Percentiles rank a stretch among this genome's conserved stretches.
phyloP scores from a whole-genome alignment of 2,797 vertebrate genomes.

The Ceyx erithaca region DNA sequence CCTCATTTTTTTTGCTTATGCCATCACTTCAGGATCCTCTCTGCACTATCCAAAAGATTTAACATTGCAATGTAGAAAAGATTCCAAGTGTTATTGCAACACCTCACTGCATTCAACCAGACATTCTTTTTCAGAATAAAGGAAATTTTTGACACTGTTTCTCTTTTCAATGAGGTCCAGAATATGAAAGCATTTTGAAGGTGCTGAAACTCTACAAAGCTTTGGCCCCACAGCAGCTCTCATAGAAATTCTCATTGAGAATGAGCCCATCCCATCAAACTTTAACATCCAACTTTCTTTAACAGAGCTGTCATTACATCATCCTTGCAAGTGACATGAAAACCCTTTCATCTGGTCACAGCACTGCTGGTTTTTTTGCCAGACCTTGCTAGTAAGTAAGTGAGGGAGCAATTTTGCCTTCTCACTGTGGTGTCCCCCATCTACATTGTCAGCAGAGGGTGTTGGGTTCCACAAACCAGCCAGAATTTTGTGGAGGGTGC shows the following conservation, averaged over 20 bases:
- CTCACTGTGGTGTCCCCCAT: neutral
- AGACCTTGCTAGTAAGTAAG: neutral
- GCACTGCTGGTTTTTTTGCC: neutral
- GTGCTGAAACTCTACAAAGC: neutral
- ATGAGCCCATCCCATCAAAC: neutral
- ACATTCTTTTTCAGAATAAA: neutral
- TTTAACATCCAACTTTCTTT: neutral
- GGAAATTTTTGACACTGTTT: neutral
- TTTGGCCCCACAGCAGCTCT: neutral
- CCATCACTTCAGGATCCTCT: neutral
- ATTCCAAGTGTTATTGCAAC: neutral
- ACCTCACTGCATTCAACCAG: neutral
- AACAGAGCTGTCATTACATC: neutral
- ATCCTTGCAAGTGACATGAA: neutral
- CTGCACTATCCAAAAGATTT: neutral
- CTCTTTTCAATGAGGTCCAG: neutral
- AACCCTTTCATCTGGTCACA: neutral
- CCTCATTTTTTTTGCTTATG: constrained; percentile 11
- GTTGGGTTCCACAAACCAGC: neutral
- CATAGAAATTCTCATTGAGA: neutral
- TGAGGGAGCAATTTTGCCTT: neutral
- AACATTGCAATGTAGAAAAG: neutral
- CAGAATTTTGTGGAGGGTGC: neutral
- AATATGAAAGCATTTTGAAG: neutral
- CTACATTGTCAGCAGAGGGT: neutral